Conservation (phyloP, 2,888 invertebrate genomes). For the Frankliniella fusca region DNA sequence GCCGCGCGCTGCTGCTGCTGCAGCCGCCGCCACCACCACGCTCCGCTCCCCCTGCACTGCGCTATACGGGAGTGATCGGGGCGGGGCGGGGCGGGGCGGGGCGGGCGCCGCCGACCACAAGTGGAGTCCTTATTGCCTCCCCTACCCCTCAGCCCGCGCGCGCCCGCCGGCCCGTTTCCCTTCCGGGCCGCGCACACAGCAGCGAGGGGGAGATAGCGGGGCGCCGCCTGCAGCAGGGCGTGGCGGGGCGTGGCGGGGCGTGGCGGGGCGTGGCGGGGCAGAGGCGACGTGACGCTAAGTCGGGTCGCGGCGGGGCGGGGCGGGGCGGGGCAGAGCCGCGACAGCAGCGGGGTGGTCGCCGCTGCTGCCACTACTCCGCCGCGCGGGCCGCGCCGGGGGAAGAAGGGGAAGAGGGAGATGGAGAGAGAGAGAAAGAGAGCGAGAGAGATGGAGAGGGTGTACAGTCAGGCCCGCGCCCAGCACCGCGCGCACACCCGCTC, state of each 20-base stretch:
- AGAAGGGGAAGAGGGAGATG: too few relatives aligned
- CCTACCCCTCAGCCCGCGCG: neutral
- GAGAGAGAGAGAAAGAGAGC: too few relatives aligned
- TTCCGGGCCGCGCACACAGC: neutral
- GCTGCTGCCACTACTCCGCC: too few relatives aligned
- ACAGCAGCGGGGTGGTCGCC: too few relatives aligned
- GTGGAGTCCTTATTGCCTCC: neutral
- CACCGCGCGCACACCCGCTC: too few relatives aligned
- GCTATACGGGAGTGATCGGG: neutral
- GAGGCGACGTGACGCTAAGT: neutral
- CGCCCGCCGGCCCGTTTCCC: neutral
- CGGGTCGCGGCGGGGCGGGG: too few relatives aligned
- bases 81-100: neutral
- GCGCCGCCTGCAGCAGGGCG: neutral
- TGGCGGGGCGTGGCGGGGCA: neutral
- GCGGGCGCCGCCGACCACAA: neutral
- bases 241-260: neutral
- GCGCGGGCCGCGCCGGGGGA: too few relatives aligned
- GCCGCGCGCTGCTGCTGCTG: too few relatives aligned
- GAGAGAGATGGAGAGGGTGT: too few relatives aligned
- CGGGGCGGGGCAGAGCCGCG: too few relatives aligned
- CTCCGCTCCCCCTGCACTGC: neutral
- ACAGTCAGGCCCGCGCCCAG: too few relatives aligned
- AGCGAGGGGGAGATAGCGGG: neutral
- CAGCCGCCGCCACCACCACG: neutral